Conservation (phyloP, 2,113 vertebrate species). For the Bujurquina vittata region DNA sequence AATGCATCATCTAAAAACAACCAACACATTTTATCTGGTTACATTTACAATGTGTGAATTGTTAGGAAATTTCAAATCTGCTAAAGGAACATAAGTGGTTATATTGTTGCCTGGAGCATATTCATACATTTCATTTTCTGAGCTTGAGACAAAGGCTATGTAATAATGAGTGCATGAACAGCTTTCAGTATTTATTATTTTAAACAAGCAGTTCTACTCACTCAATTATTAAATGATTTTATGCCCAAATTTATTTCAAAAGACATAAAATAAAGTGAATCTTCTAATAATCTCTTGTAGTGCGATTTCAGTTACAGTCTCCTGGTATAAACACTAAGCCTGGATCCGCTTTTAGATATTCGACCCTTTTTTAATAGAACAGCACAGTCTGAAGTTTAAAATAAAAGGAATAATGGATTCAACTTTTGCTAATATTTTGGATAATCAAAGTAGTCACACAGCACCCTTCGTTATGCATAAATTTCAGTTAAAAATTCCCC, state of each 20-base stretch:
- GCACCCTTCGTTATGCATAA: not conserved
- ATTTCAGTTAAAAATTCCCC: not conserved
- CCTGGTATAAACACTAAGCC: no score
- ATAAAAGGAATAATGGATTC: not conserved
- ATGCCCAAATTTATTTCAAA: not conserved
- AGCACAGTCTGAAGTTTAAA: not conserved
- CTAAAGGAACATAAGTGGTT: conserved; percentile 31
- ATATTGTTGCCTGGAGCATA: not conserved
- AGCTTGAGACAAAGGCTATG: not conserved
- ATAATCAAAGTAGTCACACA: not conserved
- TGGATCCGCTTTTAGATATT: not conserved
- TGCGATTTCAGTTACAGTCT: no score
- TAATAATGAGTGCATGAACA: not conserved
- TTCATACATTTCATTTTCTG: not conserved
- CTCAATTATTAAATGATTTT: not conserved
- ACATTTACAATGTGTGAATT: conserved; percentile 33
- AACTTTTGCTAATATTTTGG: not conserved
- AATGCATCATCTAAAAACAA: conserved; percentile 34
- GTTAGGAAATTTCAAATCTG: not conserved
- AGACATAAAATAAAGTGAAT: no score
- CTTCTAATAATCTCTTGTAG: no score
- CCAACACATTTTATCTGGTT: not conserved
- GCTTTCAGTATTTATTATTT: not conserved
- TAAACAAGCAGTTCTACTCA: not conserved
- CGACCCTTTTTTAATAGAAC: no score